Evolutionary conservation across 1,140 invertebrate species (phyloP).

Genomic region (Lasioglossum albipes): DNA sequence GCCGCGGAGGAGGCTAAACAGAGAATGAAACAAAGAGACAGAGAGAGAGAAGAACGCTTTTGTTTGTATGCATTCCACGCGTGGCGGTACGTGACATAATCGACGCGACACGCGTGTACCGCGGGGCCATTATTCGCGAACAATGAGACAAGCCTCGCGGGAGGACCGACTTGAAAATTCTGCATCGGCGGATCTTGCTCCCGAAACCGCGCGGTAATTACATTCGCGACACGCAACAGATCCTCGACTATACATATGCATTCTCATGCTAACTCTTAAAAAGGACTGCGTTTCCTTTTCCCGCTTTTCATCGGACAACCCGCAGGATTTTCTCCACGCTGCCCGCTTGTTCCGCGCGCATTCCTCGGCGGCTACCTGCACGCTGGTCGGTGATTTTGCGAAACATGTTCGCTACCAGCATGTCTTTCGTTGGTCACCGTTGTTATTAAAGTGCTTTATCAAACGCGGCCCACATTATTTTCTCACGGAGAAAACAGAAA

Average conservation of each 20-base stretch:
- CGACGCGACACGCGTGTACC: conserved; percentile 57
- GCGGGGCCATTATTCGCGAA: conserved; percentile 55
- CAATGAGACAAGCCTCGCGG: conserved; percentile 49
- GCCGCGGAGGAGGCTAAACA: neutral
- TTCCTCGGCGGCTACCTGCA: too few species aligned
- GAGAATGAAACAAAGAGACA: neutral
- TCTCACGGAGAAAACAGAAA: too few species aligned
- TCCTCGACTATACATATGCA: neutral
- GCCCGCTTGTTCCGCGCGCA: too few species aligned
- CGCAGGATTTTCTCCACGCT: neutral
- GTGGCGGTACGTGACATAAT: conserved; percentile 61
- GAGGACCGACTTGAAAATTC: conserved; percentile 49
- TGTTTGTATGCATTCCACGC: conserved; percentile 60
- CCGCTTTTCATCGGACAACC: neutral
- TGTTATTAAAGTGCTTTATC: too few species aligned
- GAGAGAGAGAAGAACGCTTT: conserved; percentile 31
- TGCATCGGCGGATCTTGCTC: conserved; percentile 30
- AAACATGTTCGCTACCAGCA: too few species aligned
- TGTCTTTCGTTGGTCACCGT: too few species aligned
- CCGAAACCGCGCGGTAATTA: conserved; percentile 47
- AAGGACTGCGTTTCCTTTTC: neutral
- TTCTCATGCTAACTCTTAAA: neutral
- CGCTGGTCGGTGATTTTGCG: too few species aligned
- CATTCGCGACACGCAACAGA: conserved; percentile 28
- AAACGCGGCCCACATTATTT: too few species aligned